A percentile compares a stretch with the other conserved stretches of the same genome.
Conservation (phyloP, 2,797 vertebrate species). For the Rhodeus uyekii region DNA sequence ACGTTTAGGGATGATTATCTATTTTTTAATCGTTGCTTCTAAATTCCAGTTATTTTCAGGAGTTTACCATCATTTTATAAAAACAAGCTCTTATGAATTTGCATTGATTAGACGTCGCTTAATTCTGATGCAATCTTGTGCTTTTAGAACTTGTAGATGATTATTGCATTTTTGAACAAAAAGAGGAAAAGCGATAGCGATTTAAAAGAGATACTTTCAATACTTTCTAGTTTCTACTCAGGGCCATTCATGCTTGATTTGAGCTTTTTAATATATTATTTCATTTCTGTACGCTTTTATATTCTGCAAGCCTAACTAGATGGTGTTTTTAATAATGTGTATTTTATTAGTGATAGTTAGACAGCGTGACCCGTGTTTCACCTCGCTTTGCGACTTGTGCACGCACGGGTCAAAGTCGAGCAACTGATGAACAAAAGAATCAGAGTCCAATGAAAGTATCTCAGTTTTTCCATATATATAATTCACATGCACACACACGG, state of each 20-base stretch:
- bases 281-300: neutral
- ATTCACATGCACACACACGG: neutral
- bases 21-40: too few relatives aligned
- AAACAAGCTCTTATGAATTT: neutral
- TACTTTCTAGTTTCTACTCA: neutral
- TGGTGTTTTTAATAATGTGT: constrained; percentile 58
- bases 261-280: neutral
- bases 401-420: constrained; percentile 99
- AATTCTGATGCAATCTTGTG: neutral
- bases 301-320: neutral
- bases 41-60: neutral
- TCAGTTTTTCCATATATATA: neutral
- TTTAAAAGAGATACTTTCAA: neutral
- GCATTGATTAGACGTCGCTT: neutral
- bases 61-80: neutral
- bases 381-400: constrained; percentile 87
- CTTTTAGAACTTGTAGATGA: neutral
- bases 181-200: too few relatives aligned
- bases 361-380: constrained; percentile 98
- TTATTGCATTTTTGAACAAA: neutral
- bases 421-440: constrained; percentile 93
- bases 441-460: constrained; percentile 71
- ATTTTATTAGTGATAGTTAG: constrained; percentile 87
- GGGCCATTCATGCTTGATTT: neutral
- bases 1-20: neutral